Base-by-base conservation (phyloP, 2,797 vertebrate species). In the Cuniculus paca region DNA sequence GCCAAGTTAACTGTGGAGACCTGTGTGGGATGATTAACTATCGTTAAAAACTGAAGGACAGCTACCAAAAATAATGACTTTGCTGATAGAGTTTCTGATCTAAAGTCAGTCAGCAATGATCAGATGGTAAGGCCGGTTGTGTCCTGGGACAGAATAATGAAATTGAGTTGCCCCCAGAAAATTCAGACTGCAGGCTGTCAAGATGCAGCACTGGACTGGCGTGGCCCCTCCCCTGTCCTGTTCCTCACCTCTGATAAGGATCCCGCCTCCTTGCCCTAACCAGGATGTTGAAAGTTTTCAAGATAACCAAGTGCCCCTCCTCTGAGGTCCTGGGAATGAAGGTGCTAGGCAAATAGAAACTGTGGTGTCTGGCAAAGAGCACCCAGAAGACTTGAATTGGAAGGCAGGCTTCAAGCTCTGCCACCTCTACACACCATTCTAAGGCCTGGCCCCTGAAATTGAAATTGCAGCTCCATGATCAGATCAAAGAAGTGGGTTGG, bases 221-320 rank as follows among this genome's bases (percentile, higher is more conserved):
- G 17, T 26, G 34, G 90, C 88, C 92, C 78, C 72, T 93, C 80
- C 70, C 42, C 75, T 87, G 36, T 48, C 75, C 63, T 2, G 0
- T 1, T 82, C 74, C 52, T 52, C 89, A 48, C 96, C 95, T 92
- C 91, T 94, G 97, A 97, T 97, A 96, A 95, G 52, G 92, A 97
- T 97, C 95, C 93, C 20, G 10, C 96, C 92, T 96, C 93, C 91
- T 39, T 65, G 48, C 91, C 75, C 42, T 96, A 63, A 68, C 54
- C 45, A 24, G 50, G 84, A 82, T 95, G 97, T 96, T 95, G 97
- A 95, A 97, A 95, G 93, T 1, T 74, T 93, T 77, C 3, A 6
- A 97, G 96, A 97, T 97, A 96, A 96, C 31, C 60, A 91, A 92
- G 39, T 60, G 77, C 56, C 72, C 52, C 86, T 96, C 89, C 92